Percentiles rank a stretch among this genome's conserved stretches.
These are phyloP conservation scores for Podabrus alpinus DNA, from an alignment of 2,888 invertebrate species.

Conservation along the genomic window DNA sequence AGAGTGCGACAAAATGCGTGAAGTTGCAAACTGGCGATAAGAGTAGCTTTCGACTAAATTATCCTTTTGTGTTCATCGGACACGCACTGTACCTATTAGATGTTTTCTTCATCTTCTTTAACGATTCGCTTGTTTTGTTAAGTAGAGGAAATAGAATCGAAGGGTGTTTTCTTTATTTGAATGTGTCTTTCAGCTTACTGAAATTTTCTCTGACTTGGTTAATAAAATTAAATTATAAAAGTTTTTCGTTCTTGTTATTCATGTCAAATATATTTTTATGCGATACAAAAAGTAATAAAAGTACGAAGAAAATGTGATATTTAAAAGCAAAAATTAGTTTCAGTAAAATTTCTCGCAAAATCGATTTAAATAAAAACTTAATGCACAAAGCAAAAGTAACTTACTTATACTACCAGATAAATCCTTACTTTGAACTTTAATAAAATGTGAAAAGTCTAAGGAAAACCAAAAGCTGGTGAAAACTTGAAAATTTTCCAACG, in stretches of 20 bases:
- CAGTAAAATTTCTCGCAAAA: background rate
- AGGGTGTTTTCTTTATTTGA: background rate
- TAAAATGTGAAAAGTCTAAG: background rate
- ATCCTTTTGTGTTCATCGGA: slow-evolving; percentile 5
- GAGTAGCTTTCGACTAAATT: slow-evolving; percentile 3
- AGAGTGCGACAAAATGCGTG: slow-evolving; percentile 18
- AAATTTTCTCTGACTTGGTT: background rate
- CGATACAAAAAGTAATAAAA: background rate
- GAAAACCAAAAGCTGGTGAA: background rate
- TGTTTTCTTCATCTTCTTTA: slow-evolving; percentile 3
- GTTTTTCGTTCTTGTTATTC: background rate
- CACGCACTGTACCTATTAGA: background rate
- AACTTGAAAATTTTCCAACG: background rate
- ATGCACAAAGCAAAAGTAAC: background rate
- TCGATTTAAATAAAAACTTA: background rate
- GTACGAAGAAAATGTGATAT: background rate
- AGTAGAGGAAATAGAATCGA: background rate
- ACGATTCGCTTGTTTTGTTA: background rate
- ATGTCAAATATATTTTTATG: background rate
- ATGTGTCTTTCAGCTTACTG: background rate
- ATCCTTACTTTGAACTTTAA: background rate
- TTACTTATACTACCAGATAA: background rate
- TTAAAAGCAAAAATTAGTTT: background rate
- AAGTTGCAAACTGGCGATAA: slow-evolving; percentile 13
- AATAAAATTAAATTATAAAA: background rate